Evolutionary conservation across 1,140 invertebrate species (phyloP), one percentile per base, ranked within the genome.

Genomic region (Grapholita molesta): DNA sequence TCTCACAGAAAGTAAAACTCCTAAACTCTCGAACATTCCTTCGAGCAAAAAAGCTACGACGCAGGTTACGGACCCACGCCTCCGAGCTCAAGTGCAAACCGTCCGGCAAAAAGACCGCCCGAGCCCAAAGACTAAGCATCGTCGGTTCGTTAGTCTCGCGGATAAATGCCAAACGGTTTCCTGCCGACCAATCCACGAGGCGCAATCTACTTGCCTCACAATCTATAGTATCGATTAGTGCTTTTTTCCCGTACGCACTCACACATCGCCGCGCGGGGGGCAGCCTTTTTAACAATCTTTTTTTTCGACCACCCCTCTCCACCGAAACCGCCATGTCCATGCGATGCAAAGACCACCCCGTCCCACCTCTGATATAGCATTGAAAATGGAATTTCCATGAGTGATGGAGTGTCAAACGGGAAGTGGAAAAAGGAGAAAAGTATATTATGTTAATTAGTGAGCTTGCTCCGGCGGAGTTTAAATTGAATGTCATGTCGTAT

Each of bases 301-400:
- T n/a, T 91, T 91, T 90, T 89, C 86, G 86, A 80, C 83, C 86
- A 82, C 85, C 87, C 82, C 81, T 79, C 74, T 73, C 82, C 86
- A 12, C 86, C 84, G 75, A 88, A 88, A 89, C 86, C 88, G 84
- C 84, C 86, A 82, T 85, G 88, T 90, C 88, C 88, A 89, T 89
- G 86, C 86, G 88, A 90, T 90, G 88, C 86, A 87, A 89, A 89
- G 86, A 89, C 86, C 87, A 85, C 85, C 88, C 83, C 81, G 74
- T 77, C 86, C 83, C 86, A 76, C 82, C 82, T 79, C 85, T 83
- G 82, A 82, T 84, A 86, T 86, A 83, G 81, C 89, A 89, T 91
- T 89, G 86, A 88, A 90, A 91, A 91, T 91, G 89, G 89, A 90
- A 91, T 91, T 91, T 91, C 89, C 89, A 90, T 91, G 89, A 91